Percentiles rank a stretch among this genome's conserved stretches.
phyloP scores from a whole-genome alignment of 2,113 vertebrate genomes.

The Cnemophilus loriae region DNA sequence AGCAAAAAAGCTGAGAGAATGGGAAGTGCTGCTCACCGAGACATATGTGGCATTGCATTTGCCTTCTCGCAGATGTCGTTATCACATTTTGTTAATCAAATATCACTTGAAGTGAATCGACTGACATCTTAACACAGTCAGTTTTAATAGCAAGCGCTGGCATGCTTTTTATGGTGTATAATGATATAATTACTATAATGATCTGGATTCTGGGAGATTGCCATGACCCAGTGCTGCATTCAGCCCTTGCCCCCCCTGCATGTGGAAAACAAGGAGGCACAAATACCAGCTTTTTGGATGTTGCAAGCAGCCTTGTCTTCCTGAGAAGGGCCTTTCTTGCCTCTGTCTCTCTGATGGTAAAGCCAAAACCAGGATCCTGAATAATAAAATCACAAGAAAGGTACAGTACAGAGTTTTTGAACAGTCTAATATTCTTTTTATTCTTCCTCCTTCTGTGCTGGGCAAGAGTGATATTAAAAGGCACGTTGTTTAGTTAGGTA shows the following conservation, averaged over 20 bases:
- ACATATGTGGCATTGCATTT: not conserved
- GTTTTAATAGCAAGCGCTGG: not conserved
- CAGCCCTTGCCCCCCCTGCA: not conserved
- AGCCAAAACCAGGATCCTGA: not conserved
- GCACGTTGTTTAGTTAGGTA: not conserved
- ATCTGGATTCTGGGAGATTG: not conserved
- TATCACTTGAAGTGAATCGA: not conserved
- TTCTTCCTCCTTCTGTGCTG: not conserved
- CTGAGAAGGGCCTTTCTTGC: not conserved
- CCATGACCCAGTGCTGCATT: not conserved
- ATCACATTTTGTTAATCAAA: not conserved
- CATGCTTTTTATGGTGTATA: not conserved
- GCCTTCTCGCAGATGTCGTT: not conserved
- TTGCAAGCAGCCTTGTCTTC: not conserved
- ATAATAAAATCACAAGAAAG: not conserved
- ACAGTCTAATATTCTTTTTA: not conserved
- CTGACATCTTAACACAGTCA: not conserved
- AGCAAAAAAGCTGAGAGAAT: not conserved
- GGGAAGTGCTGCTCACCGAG: not conserved
- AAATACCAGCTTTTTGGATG: not conserved
- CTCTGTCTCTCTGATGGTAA: not conserved
- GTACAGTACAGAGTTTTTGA: not conserved
- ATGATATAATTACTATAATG: not conserved
- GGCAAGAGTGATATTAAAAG: not conserved
- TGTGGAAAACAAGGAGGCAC: not conserved